phyloP scores from a whole-genome alignment of 2,888 invertebrate genomes.

The Stenotaenia linearis region DNA sequence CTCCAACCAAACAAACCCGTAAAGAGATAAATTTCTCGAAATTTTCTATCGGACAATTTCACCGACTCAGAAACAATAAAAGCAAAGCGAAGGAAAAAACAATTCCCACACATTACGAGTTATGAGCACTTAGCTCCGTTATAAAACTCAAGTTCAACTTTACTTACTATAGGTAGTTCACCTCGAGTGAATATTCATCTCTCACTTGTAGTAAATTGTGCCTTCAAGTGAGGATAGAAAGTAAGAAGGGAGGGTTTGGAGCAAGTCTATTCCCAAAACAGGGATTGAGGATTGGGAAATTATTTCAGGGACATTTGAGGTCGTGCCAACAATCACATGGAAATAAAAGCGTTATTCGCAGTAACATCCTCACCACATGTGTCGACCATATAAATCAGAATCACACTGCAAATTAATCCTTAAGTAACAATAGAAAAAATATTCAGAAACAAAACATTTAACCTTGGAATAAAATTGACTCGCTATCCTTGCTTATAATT shows the following conservation, averaged over 20 bases:
- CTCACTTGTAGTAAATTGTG: background rate
- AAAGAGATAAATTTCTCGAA: background rate
- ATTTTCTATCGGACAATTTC: background rate
- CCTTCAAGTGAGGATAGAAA: background rate
- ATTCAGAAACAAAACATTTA: background rate
- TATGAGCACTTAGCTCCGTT: background rate
- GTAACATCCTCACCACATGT: too few species aligned
- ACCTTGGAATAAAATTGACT: background rate
- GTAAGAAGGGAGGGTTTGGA: background rate
- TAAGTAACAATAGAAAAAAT: background rate
- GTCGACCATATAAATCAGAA: too few species aligned
- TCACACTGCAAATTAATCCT: too few species aligned
- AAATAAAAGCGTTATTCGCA: background rate
- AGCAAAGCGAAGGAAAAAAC: background rate
- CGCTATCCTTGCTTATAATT: background rate
- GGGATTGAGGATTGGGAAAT: background rate
- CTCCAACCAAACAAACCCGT: background rate
- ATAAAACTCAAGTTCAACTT: constrained; percentile 9
- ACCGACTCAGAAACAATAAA: background rate
- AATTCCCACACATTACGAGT: background rate
- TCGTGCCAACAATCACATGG: background rate
- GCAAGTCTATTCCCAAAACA: background rate
- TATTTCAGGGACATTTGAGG: background rate
- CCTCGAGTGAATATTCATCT: background rate
- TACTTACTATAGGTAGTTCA: background rate